A percentile compares a stretch with the other conserved stretches of the same genome.
These are phyloP conservation scores for Heptranchias perlo DNA, from an alignment of 2,113 vertebrate genomes.

Conservation along the genomic window DNA sequence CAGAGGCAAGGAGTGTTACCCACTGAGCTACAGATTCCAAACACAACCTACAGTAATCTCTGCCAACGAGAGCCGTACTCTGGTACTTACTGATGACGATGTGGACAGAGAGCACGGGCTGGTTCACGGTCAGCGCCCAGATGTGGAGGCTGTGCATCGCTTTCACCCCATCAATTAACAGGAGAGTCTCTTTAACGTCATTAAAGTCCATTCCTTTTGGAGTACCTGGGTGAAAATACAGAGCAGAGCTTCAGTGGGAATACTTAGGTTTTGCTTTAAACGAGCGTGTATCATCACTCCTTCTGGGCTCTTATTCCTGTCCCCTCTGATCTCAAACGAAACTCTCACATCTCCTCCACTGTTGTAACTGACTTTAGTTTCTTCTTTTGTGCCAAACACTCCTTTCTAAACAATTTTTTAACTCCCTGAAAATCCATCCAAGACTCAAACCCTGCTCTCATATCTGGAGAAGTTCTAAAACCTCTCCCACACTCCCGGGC, in stretches of 20 bases:
- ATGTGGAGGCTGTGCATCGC: constrained; percentile 75
- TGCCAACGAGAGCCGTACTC: neutral
- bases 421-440: neutral
- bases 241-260: neutral
- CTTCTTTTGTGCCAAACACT: neutral
- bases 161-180: constrained; percentile 64
- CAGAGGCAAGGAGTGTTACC: neutral
- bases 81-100: constrained; percentile 62
- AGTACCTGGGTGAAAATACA: constrained; percentile 46
- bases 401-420: neutral
- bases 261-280: too few relatives aligned
- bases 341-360: neutral
- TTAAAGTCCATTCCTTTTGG: constrained; percentile 63
- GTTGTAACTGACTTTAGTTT: neutral
- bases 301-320: neutral
- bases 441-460: neutral
- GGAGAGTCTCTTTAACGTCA: constrained; percentile 60
- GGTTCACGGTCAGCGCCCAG: constrained; percentile 72
- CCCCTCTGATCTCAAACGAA: neutral
- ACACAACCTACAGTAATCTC: neutral
- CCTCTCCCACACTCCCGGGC: neutral
- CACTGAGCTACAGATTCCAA: neutral
- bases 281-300: neutral
- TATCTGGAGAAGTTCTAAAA: neutral
- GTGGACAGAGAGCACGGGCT: constrained; percentile 71